Evolutionary conservation across 2,888 invertebrate genomes (phyloP), one percentile per base, ranked within the genome.

Genomic region (Tenthredo distinguenda): DNA sequence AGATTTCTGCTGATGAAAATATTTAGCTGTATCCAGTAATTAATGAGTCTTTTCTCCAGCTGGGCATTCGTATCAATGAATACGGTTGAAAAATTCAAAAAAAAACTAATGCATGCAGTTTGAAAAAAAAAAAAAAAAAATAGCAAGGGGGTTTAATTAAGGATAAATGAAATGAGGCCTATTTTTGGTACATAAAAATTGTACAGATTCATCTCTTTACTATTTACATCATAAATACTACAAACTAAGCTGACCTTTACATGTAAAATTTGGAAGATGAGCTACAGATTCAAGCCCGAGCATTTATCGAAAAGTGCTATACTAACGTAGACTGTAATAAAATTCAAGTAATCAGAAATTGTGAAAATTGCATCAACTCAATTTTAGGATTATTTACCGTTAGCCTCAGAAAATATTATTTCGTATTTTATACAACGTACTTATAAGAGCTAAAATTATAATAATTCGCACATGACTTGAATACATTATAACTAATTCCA

Each of bases 191-290:
- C 81, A 81, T 31, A 81, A 40, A 81, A 77, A 50, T 77, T 47
- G 55, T 77, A 77, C 50, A 55, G 50, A n/a, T 81, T 81, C 62
- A 58, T 81, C 15, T 81, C 50, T 62, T 40, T 21, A 62, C 50
- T 81, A 81, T 81, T 62, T 81, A 81, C 81, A 81, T 81, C 62
- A 81, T 81, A 81, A 81, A 81, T 81, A 81, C 81, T 81, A 81
- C 62, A 58, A 37, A 40, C 81, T 81, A 81, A 0, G 58, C 10
- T 21, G 26, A 47, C 31, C 26, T 31, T 34, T 62, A 81, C n/a
- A 40, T 81, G 26, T 10, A 26, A 43, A 43, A 43, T 74, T 43
- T 77, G 40, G 1, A 77, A 26, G 50, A 50, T 47, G 18, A 31
- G 55, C 40, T 74, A 43, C 21, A 68, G 68, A 68, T 68, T 34